phyloP scores from a whole-genome alignment of 2,797 vertebrate genomes.

The Parambassis ranga region DNA sequence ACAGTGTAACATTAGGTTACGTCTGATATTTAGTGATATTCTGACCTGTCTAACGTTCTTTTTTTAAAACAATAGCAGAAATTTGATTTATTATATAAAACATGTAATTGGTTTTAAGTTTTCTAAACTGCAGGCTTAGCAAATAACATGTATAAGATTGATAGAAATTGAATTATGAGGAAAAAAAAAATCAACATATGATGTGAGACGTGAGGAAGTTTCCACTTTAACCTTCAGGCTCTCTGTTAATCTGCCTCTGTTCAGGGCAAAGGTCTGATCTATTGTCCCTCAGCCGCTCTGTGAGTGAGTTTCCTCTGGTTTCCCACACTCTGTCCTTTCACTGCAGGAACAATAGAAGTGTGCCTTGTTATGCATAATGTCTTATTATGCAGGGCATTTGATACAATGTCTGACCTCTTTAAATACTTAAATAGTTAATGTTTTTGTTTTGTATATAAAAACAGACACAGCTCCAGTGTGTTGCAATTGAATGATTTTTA shows the following conservation, averaged over 20 bases:
- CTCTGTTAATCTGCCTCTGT: not conserved
- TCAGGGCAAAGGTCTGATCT: constrained; percentile 3
- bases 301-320: constrained; percentile 23
- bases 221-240: too few relatives aligned
- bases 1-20: too few relatives aligned
- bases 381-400: not conserved
- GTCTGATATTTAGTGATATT: too few relatives aligned
- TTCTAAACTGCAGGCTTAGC: too few relatives aligned
- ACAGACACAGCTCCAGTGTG: not conserved
- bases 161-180: too few relatives aligned
- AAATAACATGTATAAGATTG: too few relatives aligned
- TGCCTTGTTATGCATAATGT: constrained; percentile 32
- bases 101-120: too few relatives aligned
- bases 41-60: too few relatives aligned
- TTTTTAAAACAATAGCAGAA: too few relatives aligned
- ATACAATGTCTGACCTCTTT: not conserved
- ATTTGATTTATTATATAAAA: too few relatives aligned
- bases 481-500: not conserved
- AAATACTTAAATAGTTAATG: not conserved
- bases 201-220: too few relatives aligned
- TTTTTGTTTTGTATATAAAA: not conserved
- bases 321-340: constrained; percentile 55
- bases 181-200: too few relatives aligned
- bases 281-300: constrained; percentile 8
- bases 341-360: constrained; percentile 50